These are phyloP conservation scores for Eilema sororculum DNA, from an alignment of 2,888 invertebrate genomes.

Conservation along the genomic window DNA sequence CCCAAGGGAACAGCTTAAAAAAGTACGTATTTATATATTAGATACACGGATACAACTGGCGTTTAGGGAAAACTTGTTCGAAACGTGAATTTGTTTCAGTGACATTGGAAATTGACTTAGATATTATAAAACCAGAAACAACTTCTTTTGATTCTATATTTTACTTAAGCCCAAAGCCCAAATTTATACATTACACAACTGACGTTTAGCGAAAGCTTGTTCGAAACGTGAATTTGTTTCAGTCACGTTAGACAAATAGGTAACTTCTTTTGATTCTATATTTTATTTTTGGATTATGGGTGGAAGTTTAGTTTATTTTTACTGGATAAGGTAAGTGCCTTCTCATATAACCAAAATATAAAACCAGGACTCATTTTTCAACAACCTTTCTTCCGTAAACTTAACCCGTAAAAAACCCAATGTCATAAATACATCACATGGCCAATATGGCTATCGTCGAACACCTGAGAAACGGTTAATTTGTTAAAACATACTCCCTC, in stretches of 20 bases:
- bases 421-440: not conserved
- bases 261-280: constrained; percentile 8
- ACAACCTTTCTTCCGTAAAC: not conserved
- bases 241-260: constrained; percentile 44
- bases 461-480: not conserved
- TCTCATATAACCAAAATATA: not conserved
- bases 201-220: constrained; percentile 39
- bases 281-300: not conserved
- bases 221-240: constrained; percentile 43
- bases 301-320: not conserved
- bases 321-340: not conserved
- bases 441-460: not conserved
- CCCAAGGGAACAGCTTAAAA: constrained; percentile 39
- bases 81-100: constrained; percentile 44
- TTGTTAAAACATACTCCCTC: constrained; percentile 17
- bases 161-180: too few relatives aligned
- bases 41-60: constrained; percentile 48
- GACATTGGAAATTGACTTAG: constrained; percentile 46
- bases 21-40: constrained; percentile 40
- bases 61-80: constrained; percentile 40
- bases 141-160: not conserved
- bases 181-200: constrained; percentile 42
- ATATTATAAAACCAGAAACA: constrained; percentile 5
- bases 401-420: not conserved
- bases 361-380: not conserved